A percentile compares a stretch with the other conserved stretches of the same genome.
These are phyloP conservation scores for Crenichthys baileyi DNA, from an alignment of 2,797 vertebrate genomes.

Conservation along the genomic window DNA sequence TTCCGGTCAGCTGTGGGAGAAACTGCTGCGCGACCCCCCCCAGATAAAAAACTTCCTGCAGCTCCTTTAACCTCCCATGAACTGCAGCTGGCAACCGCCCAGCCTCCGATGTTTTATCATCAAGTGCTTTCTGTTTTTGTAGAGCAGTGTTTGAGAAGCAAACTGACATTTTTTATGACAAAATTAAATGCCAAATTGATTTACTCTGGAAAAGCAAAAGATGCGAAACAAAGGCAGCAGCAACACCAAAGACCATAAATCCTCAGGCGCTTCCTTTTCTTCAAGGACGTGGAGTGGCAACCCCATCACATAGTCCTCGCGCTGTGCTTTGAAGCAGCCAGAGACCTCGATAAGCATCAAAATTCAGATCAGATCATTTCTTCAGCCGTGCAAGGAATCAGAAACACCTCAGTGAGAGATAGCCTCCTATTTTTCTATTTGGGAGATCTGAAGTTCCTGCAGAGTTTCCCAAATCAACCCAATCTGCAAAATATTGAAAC, in stretches of 20 bases:
- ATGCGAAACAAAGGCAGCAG: constrained; percentile 29
- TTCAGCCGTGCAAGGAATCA: constrained; percentile 16
- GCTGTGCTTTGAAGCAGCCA: constrained; percentile 19
- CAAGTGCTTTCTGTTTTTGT: constrained; percentile 23
- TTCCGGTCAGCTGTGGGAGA: constrained; percentile 40
- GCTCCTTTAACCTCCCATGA: constrained; percentile 15
- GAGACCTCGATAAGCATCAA: constrained; percentile 40
- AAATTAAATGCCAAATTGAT: constrained; percentile 35
- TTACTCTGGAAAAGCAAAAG: constrained; percentile 15
- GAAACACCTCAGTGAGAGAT: constrained; percentile 15
- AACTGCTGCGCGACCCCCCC: constrained; percentile 21
- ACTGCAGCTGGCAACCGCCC: constrained; percentile 45
- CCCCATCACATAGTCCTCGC: neutral
- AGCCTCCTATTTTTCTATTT: neutral
- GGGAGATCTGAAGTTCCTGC: constrained; percentile 43
- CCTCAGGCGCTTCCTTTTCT: constrained; percentile 17
- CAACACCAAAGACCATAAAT: constrained; percentile 20
- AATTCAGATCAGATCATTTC: constrained; percentile 56
- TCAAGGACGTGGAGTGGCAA: neutral
- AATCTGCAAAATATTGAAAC: neutral
- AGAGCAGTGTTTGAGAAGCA: constrained; percentile 27
- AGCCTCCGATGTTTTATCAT: constrained; percentile 34
- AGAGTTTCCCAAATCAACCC: constrained; percentile 18
- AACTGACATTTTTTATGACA: constrained; percentile 44
- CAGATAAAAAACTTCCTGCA: constrained; percentile 18